These are phyloP conservation scores for Danio aesculapii DNA, from an alignment of 2,797 vertebrate genomes.

Conservation along the genomic window DNA sequence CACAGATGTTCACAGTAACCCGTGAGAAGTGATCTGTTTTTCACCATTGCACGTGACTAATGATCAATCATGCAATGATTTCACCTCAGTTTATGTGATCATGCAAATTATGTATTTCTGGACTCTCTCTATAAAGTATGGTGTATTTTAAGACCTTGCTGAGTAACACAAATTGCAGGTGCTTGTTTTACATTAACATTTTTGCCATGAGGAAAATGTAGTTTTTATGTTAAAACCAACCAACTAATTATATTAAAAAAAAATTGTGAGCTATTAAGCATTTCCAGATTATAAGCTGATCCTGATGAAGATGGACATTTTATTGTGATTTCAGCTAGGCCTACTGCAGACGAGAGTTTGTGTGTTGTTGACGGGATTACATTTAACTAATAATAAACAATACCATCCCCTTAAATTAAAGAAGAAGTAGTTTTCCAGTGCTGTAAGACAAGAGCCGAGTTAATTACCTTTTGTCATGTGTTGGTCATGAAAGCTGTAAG, in stretches of 20 bases:
- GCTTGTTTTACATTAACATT: slow-evolving; percentile 30
- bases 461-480: background rate
- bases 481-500: background rate
- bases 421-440: background rate
- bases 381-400: slow-evolving; percentile 30
- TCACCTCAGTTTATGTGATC: slow-evolving; percentile 10
- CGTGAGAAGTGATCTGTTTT: background rate
- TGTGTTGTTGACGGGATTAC: slow-evolving; percentile 58
- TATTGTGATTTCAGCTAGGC: background rate
- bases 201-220: slow-evolving; percentile 17
- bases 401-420: slow-evolving; percentile 38
- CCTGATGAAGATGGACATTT: background rate
- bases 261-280: background rate
- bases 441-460: background rate
- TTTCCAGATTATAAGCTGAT: background rate
- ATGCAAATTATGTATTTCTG: slow-evolving; percentile 47
- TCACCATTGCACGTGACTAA: slow-evolving; percentile 11
- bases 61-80: slow-evolving; percentile 52
- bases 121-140: slow-evolving; percentile 20
- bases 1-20: slow-evolving; percentile 61
- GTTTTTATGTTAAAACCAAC: background rate
- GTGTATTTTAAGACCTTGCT: slow-evolving; percentile 27
- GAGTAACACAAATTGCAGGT: slow-evolving; percentile 25
- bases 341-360: slow-evolving; percentile 66
- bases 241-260: background rate